Evolutionary conservation across 2,797 vertebrate species (phyloP).

Genomic region (Lagocephalus sceleratus): DNA sequence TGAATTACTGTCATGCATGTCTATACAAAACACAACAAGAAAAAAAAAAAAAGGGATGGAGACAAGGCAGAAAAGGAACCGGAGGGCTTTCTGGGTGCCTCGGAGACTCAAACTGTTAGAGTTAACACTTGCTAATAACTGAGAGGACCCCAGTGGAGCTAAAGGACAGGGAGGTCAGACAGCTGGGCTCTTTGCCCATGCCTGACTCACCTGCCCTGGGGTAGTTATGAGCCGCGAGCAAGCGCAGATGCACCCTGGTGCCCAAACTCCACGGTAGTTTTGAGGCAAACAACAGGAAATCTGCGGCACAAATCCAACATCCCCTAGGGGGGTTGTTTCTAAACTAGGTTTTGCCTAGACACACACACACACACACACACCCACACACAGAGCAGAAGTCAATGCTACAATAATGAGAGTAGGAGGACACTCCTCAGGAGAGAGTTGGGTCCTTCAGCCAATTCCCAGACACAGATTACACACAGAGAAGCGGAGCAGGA

Average conservation of each 20-base stretch:
- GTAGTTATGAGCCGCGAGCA: conserved; percentile 30
- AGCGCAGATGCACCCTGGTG: conserved; percentile 35
- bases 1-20: conserved; percentile 17
- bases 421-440: conserved; percentile 72
- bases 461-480: conserved; percentile 55
- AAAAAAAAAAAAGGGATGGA: conserved; percentile 21
- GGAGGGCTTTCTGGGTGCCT: conserved; percentile 25
- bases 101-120: conserved; percentile 45
- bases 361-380: conserved; percentile 19
- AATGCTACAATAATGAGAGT: conserved; percentile 62
- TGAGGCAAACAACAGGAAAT: conserved; percentile 42
- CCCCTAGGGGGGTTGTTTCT: conserved; percentile 37
- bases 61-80: conserved; percentile 16
- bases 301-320: conserved; percentile 35
- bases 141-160: conserved; percentile 33
- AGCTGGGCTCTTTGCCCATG: conserved; percentile 39
- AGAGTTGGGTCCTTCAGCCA: conserved; percentile 60
- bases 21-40: conserved; percentile 25
- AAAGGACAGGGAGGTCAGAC: conserved; percentile 61
- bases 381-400: conserved; percentile 16
- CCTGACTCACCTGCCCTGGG: conserved; percentile 49
- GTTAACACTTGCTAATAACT: conserved; percentile 56
- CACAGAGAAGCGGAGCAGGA: conserved; percentile 40
- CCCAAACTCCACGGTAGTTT: conserved; percentile 34
- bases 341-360: conserved; percentile 40